Percentiles rank a stretch among this genome's conserved stretches.
Conservation (phyloP, 1,140 invertebrate genomes). For the Temnothorax nylanderi region DNA sequence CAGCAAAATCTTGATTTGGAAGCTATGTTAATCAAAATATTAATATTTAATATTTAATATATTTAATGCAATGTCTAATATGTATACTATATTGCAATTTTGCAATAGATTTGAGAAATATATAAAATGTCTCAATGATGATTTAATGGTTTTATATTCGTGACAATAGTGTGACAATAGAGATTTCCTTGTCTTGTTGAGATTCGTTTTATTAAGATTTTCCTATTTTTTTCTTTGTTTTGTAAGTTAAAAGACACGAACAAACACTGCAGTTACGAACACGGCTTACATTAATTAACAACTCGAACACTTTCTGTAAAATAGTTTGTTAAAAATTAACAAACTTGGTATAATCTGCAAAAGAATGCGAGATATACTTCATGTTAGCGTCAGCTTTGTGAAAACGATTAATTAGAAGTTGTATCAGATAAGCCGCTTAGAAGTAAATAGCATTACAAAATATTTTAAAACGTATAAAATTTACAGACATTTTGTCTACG, state of each 20-base stretch:
- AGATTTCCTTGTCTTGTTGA: too few species aligned
- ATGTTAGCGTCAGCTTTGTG: slow-evolving; percentile 26
- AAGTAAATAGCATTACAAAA: slow-evolving; percentile 12
- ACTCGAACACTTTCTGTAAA: slow-evolving; percentile 11
- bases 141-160: neutral
- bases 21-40: neutral
- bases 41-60: neutral
- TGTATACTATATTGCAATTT: neutral
- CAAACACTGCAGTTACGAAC: neutral
- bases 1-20: neutral
- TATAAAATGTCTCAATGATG: neutral
- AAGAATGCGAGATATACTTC: slow-evolving; percentile 27
- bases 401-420: slow-evolving; percentile 47
- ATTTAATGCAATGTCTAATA: neutral
- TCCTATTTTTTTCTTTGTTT: neutral
- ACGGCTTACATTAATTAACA: slow-evolving; percentile 7
- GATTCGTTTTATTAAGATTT: too few species aligned
- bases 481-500: neutral
- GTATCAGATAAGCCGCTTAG: slow-evolving; percentile 40
- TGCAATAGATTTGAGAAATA: neutral
- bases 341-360: neutral
- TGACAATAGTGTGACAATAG: neutral
- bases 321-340: slow-evolving; percentile 1
- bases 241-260: neutral
- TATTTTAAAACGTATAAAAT: slow-evolving; percentile 25